Conservation (phyloP, 2,797 vertebrate genomes). For the Sebastes taczanowskii region DNA sequence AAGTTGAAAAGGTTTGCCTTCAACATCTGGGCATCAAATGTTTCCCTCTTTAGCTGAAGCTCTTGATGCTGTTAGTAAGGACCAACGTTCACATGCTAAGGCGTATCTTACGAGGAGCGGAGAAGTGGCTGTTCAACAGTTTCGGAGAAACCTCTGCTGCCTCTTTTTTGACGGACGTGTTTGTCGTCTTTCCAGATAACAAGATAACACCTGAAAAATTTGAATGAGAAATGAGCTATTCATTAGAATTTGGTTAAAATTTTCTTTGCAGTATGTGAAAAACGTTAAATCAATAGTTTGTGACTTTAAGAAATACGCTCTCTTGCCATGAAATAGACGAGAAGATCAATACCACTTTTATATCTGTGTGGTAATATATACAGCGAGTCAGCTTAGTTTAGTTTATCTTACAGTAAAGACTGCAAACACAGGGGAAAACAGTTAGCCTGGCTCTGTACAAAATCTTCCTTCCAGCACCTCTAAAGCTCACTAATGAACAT, state of each 20-base stretch:
- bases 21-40: constrained; percentile 72
- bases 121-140: constrained; percentile 20
- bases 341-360: not conserved
- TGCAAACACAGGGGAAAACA: not conserved
- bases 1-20: constrained; percentile 61
- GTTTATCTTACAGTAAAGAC: not conserved
- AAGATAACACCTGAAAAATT: constrained; percentile 5
- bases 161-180: constrained; percentile 20
- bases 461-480: not conserved
- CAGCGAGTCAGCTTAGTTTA: not conserved
- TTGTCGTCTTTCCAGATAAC: constrained; percentile 55
- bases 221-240: not conserved
- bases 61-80: constrained; percentile 56
- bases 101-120: constrained; percentile 36
- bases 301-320: not conserved
- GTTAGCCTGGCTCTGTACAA: too few relatives aligned
- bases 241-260: not conserved
- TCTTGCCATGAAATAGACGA: not conserved
- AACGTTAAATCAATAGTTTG: not conserved
- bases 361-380: not conserved
- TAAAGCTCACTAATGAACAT: not conserved
- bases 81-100: constrained; percentile 45
- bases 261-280: not conserved
- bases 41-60: constrained; percentile 44
- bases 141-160: constrained; percentile 18